These are phyloP conservation scores for Pantelozetes paolii DNA, from an alignment of 2,888 invertebrate species.

Conservation along the genomic window DNA sequence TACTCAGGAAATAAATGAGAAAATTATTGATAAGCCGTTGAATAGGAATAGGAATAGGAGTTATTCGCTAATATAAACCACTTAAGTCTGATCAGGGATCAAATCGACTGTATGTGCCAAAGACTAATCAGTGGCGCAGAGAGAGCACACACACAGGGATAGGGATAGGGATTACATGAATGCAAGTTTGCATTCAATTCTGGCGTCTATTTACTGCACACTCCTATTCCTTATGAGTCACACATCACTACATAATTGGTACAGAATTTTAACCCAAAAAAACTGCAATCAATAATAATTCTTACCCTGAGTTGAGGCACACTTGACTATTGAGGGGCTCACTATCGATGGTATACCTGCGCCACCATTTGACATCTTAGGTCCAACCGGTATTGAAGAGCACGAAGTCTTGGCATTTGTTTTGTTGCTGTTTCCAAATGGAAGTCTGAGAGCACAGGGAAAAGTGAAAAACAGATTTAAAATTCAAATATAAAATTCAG, in stretches of 20 bases:
- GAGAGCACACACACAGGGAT: no score
- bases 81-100: no score
- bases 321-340: constrained; percentile 5
- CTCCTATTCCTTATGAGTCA: no score
- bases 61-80: no score
- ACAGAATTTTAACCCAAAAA: neutral
- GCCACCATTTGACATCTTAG: constrained; percentile 6
- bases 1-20: no score
- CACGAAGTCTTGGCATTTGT: constrained; percentile 4
- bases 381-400: constrained; percentile 6
- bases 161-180: no score
- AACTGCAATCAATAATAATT: neutral
- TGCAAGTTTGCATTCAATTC: neutral
- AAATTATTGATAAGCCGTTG: no score
- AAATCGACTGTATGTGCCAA: no score
- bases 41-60: no score
- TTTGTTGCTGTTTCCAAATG: constrained; percentile 5
- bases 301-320: constrained; percentile 10
- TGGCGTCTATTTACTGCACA: neutral
- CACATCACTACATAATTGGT: neutral
- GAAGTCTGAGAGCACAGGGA: neutral
- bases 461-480: neutral
- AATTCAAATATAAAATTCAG: neutral
- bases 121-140: no score
- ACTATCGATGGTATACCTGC: neutral